phyloP scores from a whole-genome alignment of 2,113 vertebrate genomes.

The Emydura subglobosa region DNA sequence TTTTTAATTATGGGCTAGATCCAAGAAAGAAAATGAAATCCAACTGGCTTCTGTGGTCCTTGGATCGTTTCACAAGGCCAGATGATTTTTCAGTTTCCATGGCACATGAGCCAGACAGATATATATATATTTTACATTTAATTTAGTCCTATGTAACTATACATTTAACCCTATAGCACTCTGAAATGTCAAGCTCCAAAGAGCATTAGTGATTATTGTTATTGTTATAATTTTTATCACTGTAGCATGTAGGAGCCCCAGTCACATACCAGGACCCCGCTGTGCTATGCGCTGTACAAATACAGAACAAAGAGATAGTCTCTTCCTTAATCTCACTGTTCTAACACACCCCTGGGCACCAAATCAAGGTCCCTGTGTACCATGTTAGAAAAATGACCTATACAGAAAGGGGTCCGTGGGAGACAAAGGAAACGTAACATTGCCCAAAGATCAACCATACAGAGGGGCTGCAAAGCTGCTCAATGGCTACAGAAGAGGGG shows the following conservation, averaged over 20 bases:
- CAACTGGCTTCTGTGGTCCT: neutral
- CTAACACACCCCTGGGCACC: neutral
- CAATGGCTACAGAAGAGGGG: neutral
- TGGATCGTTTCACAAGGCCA: neutral
- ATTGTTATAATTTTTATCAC: neutral
- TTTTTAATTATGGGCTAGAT: neutral
- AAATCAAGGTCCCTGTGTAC: fast-evolving
- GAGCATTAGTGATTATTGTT: neutral
- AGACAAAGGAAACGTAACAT: neutral
- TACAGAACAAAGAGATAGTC: neutral
- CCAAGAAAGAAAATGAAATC: neutral
- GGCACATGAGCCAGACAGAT: neutral
- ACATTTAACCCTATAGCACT: neutral
- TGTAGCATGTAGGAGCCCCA: neutral
- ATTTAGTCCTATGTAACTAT: neutral
- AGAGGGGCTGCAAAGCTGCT: neutral
- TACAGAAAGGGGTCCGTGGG: fast-evolving
- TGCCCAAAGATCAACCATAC: too few relatives aligned
- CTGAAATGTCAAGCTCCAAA: neutral
- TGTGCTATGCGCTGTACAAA: neutral
- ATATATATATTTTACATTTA: neutral
- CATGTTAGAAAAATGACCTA: neutral
- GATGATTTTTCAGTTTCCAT: neutral
- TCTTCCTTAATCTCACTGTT: neutral
- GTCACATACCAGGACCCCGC: neutral